Base-by-base conservation (phyloP, 2,888 invertebrate species). In the Trachelus tabidus region DNA sequence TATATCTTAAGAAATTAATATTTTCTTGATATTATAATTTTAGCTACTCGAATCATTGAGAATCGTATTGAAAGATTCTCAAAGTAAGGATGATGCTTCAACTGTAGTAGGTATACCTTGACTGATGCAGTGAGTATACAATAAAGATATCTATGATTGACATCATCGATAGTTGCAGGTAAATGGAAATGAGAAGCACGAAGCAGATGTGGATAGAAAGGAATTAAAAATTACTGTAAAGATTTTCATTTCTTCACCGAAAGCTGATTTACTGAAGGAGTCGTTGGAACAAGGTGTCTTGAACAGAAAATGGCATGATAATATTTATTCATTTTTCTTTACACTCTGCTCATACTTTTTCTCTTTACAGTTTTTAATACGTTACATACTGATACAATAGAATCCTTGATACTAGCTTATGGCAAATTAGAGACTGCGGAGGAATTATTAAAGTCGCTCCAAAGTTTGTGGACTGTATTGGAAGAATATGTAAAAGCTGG, bases 191-290 rank as follows among this genome's bases (percentile, higher is more conserved):
- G 85, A 86, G 37, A 88, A 88, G 80, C 82, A 81, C 76, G 79
- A 88, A 15, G 86, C 87, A 77, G 95, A 95, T 84, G 94, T 96
- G 81, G 95, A 95, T 82, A 92, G 96, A 73, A 94, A 95, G 85
- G 95, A 96, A 85, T 92, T 97, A 68, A 97, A 97, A 92, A 95
- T 97, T 84, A 96, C 96, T 69, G 95, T 97, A 1, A 98, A 98
- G 92, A 94, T 98, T 84, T 98, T 98, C 90, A 93, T 98, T 23
- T 96, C 96, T 83, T 94, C 94, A 85, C 94, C 95, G 78, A 94
- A 95, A 82, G 93, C 94, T 69, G 92, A 93, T 0, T 93, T 94
- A 56, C 91, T 98, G 76, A 93, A 92, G 12, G 95, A 97, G 85
- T 96, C 97, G 34, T 92, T 98, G 80, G 94, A 95, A 78, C 94